Base-by-base conservation (phyloP, 2,797 vertebrate genomes). In the Xerus rutilus region DNA sequence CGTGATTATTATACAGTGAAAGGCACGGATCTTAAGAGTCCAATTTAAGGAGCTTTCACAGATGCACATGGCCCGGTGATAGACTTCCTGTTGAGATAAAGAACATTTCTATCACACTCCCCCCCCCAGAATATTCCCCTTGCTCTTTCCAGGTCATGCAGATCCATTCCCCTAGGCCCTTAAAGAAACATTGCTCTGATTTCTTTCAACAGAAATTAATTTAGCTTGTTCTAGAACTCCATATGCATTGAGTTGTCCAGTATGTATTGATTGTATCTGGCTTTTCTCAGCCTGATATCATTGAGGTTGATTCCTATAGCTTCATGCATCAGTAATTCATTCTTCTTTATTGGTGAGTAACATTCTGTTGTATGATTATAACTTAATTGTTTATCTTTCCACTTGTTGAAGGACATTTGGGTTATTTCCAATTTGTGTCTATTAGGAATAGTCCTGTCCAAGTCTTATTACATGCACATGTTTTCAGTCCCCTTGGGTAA, bases 121-220 rank as follows among this genome's bases (percentile, higher is more conserved):
- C 57, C 17, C 2, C 47, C 39, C 28, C 20, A 11, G 82, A 39
- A 85, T 32, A 25, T 69, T 86, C 54, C 62, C 54, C 20, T 49
- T 64, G 13, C 7, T 90, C 32, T 30, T 69, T 73, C n/a, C 2
- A 2, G 9, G n/a, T 32, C 9, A 6, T 64, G 30, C 15, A 45
- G 76, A 25, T 45, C 15, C 25, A 8, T 17, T 15, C 20, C 35
- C 43, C 12, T 15, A 30, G 43, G 54, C 54, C 21, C 54, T 90
- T 49, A 70, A 64, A 85, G 15, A 92, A 92, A 47, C 8, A 28
- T 11, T 57, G 35, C 39, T 92, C 65, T 83, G 21, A 49, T 89
- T 94, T 82, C 78, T 90, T 96, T 93, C 73, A 73, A 25, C 28
- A 45, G 91, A 82, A 74, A 85, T 79, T 78, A 85, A 78, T 86